phyloP scores from a whole-genome alignment of 2,797 vertebrate species.

The Psittacula echo region DNA sequence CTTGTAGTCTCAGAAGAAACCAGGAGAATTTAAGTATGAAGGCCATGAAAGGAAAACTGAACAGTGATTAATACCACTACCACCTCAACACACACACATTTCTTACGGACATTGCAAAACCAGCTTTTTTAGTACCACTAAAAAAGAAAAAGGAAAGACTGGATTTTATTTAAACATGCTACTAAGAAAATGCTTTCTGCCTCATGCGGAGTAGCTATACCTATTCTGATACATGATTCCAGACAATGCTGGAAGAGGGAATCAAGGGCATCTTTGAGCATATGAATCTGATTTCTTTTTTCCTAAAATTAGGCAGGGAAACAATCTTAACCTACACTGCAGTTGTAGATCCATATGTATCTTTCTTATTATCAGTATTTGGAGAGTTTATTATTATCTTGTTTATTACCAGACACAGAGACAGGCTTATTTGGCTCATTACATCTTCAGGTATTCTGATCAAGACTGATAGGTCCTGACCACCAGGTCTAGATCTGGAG shows the following conservation, averaged over 20 bases:
- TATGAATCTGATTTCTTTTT: not conserved
- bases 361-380: not conserved
- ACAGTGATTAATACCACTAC: not conserved
- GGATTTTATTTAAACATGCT: not conserved
- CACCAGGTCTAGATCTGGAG: not conserved
- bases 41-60: not conserved
- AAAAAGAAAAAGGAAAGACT: not conserved
- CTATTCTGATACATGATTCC: not conserved
- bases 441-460: not conserved
- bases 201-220: not conserved
- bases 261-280: not conserved
- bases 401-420: not conserved
- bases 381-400: not conserved
- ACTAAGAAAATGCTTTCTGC: not conserved
- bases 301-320: not conserved
- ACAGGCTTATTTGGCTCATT: not conserved
- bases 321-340: not conserved
- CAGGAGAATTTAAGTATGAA: not conserved
- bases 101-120: not conserved
- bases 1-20: not conserved
- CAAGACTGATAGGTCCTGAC: not conserved
- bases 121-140: not conserved
- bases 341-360: not conserved
- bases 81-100: not conserved
- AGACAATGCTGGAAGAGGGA: not conserved